These are phyloP conservation scores for Tinea semifulvella DNA, from an alignment of 2,888 invertebrate species.

Conservation along the genomic window DNA sequence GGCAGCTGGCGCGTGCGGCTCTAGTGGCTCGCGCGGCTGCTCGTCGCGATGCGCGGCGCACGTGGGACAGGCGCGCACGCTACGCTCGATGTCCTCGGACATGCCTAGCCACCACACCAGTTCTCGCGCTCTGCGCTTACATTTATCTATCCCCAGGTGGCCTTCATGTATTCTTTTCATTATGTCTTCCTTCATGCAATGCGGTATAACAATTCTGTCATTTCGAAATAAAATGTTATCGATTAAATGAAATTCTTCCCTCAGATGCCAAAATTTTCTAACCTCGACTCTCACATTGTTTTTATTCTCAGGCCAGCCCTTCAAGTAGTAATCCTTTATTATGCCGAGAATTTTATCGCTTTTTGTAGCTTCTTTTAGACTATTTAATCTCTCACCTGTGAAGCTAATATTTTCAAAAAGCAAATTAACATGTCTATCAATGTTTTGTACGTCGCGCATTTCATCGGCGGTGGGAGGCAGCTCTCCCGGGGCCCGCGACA, in stretches of 20 bases:
- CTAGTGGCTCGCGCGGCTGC: conserved; percentile 18
- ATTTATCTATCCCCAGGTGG: conserved; percentile 17
- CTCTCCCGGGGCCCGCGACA: conserved; percentile 24
- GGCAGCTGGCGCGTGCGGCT: conserved; percentile 17
- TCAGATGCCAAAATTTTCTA: background rate
- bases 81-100: conserved; percentile 18
- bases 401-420: background rate
- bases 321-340: background rate
- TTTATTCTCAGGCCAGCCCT: conserved; percentile 1
- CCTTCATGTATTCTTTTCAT: conserved; percentile 17
- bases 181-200: conserved; percentile 7
- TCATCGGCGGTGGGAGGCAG: conserved; percentile 15
- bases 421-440: background rate
- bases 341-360: background rate
- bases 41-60: conserved; percentile 20
- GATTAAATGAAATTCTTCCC: background rate
- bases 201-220: conserved; percentile 3
- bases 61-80: conserved; percentile 17
- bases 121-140: conserved; percentile 19
- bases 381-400: background rate
- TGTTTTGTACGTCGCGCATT: conserved; percentile 10
- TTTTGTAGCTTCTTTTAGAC: too few species aligned
- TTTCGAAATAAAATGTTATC: conserved; percentile 4
- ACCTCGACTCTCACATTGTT: background rate
- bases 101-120: conserved; percentile 21